A percentile compares a stretch with the other conserved stretches of the same genome.
Conservation (phyloP, 2,888 invertebrate species). For the Lasioglossum vierecki region DNA sequence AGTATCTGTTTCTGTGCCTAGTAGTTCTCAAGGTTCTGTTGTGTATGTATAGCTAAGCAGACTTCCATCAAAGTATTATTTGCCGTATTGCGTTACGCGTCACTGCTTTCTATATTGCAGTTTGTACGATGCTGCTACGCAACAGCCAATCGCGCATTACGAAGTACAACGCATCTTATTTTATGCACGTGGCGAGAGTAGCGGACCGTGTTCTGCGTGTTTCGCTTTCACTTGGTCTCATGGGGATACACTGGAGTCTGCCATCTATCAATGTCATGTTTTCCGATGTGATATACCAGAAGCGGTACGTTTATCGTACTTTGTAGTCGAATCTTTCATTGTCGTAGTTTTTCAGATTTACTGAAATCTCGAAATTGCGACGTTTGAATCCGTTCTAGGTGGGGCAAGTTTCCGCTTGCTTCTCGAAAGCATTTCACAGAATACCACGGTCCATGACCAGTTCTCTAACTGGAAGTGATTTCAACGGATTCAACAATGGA, state of each 20-base stretch:
- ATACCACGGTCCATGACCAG: constrained; percentile 93
- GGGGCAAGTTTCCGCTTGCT: constrained; percentile 87
- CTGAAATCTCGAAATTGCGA: too few species aligned
- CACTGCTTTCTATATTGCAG: constrained; percentile 83
- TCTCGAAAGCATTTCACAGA: constrained; percentile 97
- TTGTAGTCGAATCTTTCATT: neutral
- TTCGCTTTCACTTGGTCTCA: constrained; percentile 99
- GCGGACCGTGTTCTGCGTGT: constrained; percentile 94
- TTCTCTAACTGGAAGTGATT: constrained; percentile 88
- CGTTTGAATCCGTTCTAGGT: constrained; percentile 83
- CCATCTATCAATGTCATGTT: constrained; percentile 98
- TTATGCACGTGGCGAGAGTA: constrained; percentile 95
- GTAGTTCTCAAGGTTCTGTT: constrained; percentile 95
- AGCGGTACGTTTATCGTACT: constrained; percentile 88
- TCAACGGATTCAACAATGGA: constrained; percentile 86
- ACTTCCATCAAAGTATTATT: neutral
- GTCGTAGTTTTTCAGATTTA: neutral
- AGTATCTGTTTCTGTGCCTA: constrained; percentile 96
- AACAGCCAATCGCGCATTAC: constrained; percentile 92
- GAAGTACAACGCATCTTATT: constrained; percentile 97
- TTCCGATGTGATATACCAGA: constrained; percentile 98
- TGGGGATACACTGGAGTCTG: constrained; percentile 94
- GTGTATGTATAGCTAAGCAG: constrained; percentile 88
- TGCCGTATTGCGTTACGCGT: neutral
- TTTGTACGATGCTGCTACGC: constrained; percentile 92